Conservation (phyloP, 2,888 invertebrate species). For the Chesias legatella region DNA sequence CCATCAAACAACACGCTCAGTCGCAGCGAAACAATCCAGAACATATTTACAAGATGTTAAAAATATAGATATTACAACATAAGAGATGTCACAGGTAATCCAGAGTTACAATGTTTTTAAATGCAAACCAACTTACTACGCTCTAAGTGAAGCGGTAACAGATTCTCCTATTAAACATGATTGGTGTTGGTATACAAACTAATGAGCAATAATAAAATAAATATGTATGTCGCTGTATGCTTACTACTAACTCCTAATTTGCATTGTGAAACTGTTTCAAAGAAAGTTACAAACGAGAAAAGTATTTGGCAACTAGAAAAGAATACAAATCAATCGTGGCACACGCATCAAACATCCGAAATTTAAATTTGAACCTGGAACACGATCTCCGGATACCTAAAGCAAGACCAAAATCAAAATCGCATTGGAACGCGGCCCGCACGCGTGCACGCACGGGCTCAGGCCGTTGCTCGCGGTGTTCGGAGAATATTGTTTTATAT, state of each 20-base stretch:
- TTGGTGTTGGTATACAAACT: conserved; percentile 42
- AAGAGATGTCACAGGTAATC: conserved; percentile 36
- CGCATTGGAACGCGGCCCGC: conserved; percentile 35
- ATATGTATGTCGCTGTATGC: conserved; percentile 65
- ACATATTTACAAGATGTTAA: conserved; percentile 70
- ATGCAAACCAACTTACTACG: conserved; percentile 55
- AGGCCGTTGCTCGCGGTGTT: conserved; percentile 49
- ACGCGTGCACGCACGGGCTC: conserved; percentile 20
- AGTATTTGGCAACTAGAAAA: conserved; percentile 77
- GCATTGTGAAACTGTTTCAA: conserved; percentile 62
- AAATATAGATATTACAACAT: conserved; percentile 37
- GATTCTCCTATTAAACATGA: conserved; percentile 23
- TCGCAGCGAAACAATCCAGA: conserved; percentile 73
- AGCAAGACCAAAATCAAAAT: conserved; percentile 38
- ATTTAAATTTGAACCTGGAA: conserved; percentile 60
- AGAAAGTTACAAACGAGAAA: conserved; percentile 61
- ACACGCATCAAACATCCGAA: conserved; percentile 58
- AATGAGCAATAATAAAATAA: conserved; percentile 62
- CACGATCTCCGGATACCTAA: conserved; percentile 55
- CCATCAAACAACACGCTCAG: conserved; percentile 78
- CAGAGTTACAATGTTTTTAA: conserved; percentile 56
- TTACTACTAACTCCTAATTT: conserved; percentile 53
- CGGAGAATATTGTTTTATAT: conserved; percentile 48
- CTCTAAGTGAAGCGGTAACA: conserved; percentile 23
- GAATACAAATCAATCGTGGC: conserved; percentile 65